phyloP scores from a whole-genome alignment of 2,888 invertebrate species.

The Cacoxenus indagator region DNA sequence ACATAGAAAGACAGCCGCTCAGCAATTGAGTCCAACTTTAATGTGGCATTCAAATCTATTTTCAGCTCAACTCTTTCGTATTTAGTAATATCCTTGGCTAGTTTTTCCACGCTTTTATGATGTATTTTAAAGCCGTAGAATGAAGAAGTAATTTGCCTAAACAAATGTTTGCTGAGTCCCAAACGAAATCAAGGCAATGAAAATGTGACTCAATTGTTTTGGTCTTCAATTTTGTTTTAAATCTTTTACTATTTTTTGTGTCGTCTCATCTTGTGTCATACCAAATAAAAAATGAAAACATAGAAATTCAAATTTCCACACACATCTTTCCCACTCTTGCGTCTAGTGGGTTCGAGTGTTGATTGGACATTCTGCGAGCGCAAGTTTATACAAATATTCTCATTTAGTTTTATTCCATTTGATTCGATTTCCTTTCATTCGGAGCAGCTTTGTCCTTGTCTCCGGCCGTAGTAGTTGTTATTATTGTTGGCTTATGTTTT shows the following conservation, averaged over 20 bases:
- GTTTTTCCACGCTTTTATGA: neutral
- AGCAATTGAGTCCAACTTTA: neutral
- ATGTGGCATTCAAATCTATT: conserved; percentile 9
- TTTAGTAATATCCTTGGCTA: neutral
- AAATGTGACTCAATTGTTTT: conserved; percentile 15
- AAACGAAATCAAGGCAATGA: conserved; percentile 3
- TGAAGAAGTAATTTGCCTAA: neutral
- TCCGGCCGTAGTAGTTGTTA: neutral
- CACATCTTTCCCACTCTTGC: conserved; percentile 24
- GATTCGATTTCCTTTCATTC: conserved; percentile 14
- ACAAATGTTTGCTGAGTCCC: neutral
- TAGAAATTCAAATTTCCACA: conserved; percentile 15
- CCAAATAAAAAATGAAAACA: neutral
- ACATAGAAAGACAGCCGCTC: neutral
- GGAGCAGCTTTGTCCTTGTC: neutral
- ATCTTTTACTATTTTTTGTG: conserved; percentile 21
- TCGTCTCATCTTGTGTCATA: conserved; percentile 5
- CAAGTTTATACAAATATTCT: conserved; percentile 41
- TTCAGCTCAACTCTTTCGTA: conserved; percentile 5
- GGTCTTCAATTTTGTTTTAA: conserved; percentile 21
- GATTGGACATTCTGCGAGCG: neutral
- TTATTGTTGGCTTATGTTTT: neutral
- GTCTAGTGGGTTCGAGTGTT: conserved; percentile 14
- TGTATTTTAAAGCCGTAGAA: neutral
- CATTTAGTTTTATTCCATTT: conserved; percentile 40